Evolutionary conservation across 2,797 vertebrate species (phyloP), one percentile per base, ranked within the genome.

Genomic region (Typhlichthys subterraneus): DNA sequence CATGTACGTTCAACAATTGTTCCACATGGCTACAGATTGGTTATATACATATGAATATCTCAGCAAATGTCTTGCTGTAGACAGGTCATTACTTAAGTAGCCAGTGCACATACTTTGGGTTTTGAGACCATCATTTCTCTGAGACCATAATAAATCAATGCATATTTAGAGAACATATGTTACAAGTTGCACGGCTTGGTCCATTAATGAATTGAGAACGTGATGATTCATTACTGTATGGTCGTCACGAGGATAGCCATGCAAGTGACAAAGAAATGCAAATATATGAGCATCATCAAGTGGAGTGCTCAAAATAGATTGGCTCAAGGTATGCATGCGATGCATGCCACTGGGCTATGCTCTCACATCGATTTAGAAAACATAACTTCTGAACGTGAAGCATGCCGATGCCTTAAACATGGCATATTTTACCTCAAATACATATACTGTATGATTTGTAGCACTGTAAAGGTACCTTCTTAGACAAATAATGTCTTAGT

Each of bases 401-500:
- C 64, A 72, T 65, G 77, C 86, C 85, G 83, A 80, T 79, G 80
- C 77, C 85, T 84, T 85, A 78, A 85, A 82, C 56, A 57, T 76
- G 77, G 82, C 88, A 91, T 93, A 88, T 72, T 89, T 92, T 93
- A 92, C 90, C 84, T 87, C 87, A 76, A 61, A 70, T 69, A 76
- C 33, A 86, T 89, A 92, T 92, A 29, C 87, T 89, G 89, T 91
- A 89, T 85, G 84, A 91, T 91, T 86, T 90, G 78, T 82, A 81
- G 74, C 80, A 78, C 83, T 74, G 52, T 45, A 77, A 85, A 90
- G 84, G 87, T 89, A 12, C 67, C 83, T 85, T 82, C 81, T 92
- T 87, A 94, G 94, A 97, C 93, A 90, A 96, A 96, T 94, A 93
- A 94, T 92, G 93, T 94, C 88, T 89, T 91, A 91, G 86, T 87